phyloP scores from a whole-genome alignment of 2,797 vertebrate species.

The Atherinosoma microstoma region DNA sequence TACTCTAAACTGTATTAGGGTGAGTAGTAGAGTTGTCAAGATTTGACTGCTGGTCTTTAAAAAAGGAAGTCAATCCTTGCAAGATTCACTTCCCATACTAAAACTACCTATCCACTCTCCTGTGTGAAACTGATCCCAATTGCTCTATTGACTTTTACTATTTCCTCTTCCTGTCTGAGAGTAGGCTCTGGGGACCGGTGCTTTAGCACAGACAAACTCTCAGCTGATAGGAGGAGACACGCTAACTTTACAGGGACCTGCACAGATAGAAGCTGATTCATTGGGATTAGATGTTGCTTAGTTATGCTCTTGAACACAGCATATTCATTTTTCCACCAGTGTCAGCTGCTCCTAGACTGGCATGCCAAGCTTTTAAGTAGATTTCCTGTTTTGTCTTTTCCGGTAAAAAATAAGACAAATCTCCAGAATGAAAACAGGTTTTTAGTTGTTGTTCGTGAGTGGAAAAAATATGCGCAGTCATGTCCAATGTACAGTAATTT shows the following conservation, averaged over 20 bases:
- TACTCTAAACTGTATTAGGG: constrained; percentile 15
- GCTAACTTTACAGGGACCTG: constrained; percentile 61
- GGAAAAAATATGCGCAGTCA: too few species aligned
- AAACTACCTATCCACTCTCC: constrained; percentile 44
- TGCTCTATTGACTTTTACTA: constrained; percentile 76
- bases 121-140: constrained; percentile 72
- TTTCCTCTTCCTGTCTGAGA: constrained; percentile 75
- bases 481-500: neutral
- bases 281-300: constrained; percentile 27
- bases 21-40: constrained; percentile 10
- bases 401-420: neutral
- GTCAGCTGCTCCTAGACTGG: neutral
- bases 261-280: constrained; percentile 36
- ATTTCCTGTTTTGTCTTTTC: neutral
- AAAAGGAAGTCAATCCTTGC: constrained; percentile 56
- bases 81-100: constrained; percentile 61
- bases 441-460: neutral
- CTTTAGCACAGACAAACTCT: constrained; percentile 54
- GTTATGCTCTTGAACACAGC: constrained; percentile 19
- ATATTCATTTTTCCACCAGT: constrained; percentile 7
- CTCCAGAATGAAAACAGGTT: neutral
- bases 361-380: neutral
- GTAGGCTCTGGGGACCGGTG: constrained; percentile 61
- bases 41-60: constrained; percentile 53
- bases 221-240: constrained; percentile 69